Evolutionary conservation across 2,113 vertebrate species (phyloP).

Genomic region (Microtus ochrogaster): DNA sequence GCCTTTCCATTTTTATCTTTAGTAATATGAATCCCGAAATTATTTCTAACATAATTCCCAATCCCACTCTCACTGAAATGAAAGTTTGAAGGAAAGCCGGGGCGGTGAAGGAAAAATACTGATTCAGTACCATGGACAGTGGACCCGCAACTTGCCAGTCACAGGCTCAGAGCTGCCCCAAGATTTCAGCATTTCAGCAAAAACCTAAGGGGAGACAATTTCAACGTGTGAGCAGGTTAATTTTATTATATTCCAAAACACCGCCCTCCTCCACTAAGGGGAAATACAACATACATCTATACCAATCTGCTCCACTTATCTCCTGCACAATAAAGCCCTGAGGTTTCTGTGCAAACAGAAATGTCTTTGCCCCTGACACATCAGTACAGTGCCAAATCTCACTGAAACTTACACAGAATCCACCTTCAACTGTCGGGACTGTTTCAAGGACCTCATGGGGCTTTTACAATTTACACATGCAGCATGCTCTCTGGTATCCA

Average conservation of each 20-base stretch:
- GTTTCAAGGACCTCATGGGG: background rate
- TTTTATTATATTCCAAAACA: slow-evolving; percentile 3
- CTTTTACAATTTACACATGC: background rate
- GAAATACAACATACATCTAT: background rate
- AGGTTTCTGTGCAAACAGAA: slow-evolving; percentile 1
- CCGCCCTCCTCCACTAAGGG: background rate
- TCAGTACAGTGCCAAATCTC: background rate
- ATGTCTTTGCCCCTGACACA: background rate
- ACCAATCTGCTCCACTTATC: slow-evolving; percentile 9
- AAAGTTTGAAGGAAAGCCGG: background rate
- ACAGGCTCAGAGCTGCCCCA: too few relatives aligned
- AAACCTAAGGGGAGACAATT: background rate
- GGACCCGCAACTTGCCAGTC: accelerated
- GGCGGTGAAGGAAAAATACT: accelerated
- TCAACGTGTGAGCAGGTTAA: background rate
- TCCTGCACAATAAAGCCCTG: background rate
- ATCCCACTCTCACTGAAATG: background rate
- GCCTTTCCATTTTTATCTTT: background rate
- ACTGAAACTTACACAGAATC: background rate
- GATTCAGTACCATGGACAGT: slow-evolving; percentile 79
- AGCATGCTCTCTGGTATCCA: background rate
- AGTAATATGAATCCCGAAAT: background rate
- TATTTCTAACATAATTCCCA: slow-evolving; percentile 32
- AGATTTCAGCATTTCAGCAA: background rate
- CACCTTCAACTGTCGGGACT: background rate